A percentile compares a stretch with the other conserved stretches of the same genome.
Conservation (phyloP, 2,113 vertebrate genomes). For the Myotis lucifugus region DNA sequence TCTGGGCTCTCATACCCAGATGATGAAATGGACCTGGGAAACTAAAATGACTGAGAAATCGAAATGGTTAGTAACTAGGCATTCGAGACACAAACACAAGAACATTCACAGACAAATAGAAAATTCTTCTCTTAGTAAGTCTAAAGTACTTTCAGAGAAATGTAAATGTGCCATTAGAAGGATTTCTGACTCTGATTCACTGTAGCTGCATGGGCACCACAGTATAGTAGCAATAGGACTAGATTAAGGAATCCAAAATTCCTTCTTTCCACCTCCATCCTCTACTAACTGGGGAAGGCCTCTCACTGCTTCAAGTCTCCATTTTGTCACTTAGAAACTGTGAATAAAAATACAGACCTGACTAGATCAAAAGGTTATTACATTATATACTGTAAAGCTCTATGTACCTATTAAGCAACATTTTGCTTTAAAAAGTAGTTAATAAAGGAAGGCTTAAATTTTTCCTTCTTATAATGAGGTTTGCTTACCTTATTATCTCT, state of each 20-base stretch:
- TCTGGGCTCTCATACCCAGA: background rate
- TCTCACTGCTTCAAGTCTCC: background rate
- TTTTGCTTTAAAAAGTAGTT: constrained; percentile 13
- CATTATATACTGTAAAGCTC: background rate
- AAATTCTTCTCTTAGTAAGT: background rate
- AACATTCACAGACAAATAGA: background rate
- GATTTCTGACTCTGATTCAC: background rate
- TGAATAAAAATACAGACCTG: background rate
- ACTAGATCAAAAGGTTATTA: background rate
- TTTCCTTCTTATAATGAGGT: background rate
- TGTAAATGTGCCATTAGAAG: background rate
- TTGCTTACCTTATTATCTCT: constrained; percentile 16
- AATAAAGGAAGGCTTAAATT: background rate
- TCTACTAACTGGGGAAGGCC: background rate
- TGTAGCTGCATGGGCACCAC: background rate
- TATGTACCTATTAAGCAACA: background rate
- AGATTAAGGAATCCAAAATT: background rate
- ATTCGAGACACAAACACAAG: background rate
- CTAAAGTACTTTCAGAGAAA: background rate
- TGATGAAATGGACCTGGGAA: background rate
- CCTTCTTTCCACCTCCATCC: background rate
- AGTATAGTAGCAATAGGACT: background rate
- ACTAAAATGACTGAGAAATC: background rate
- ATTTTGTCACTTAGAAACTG: background rate
- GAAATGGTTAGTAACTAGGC: background rate